Percentiles rank a stretch among this genome's conserved stretches.
phyloP scores from a whole-genome alignment of 2,888 invertebrate species.

The Dione juno region DNA sequence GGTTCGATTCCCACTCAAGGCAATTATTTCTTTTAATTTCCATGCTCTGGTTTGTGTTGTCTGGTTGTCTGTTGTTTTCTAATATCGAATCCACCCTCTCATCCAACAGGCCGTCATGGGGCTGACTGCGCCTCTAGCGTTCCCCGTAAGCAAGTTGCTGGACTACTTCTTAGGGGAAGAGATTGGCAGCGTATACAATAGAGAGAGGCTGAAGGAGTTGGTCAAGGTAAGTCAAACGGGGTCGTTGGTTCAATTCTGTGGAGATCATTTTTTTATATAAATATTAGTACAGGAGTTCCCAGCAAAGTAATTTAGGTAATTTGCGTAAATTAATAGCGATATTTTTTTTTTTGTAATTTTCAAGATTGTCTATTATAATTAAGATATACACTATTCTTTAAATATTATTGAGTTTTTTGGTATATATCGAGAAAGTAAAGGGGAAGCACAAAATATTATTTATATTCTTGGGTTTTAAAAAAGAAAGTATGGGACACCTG shows the following conservation, averaged over 20 bases:
- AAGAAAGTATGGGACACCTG: too few species aligned
- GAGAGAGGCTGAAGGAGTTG: conserved; percentile 97
- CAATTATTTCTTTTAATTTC: not conserved
- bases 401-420: too few species aligned
- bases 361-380: too few species aligned
- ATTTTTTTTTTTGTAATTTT: too few species aligned
- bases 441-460: too few species aligned
- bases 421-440: too few species aligned
- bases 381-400: too few species aligned
- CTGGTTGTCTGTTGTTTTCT: too few species aligned
- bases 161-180: conserved; percentile 98
- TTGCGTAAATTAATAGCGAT: too few species aligned
- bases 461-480: too few species aligned
- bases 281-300: too few species aligned
- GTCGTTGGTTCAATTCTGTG: not conserved
- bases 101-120: conserved; percentile 90
- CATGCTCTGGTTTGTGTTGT: not conserved
- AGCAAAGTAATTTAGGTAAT: too few species aligned
- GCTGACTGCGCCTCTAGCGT: conserved; percentile 95
- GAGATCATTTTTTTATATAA: not conserved
- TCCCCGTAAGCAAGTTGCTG: conserved; percentile 94
- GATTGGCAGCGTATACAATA: conserved; percentile 97
- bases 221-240: conserved; percentile 85
- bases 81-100: not conserved
- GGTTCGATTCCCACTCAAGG: not conserved